A percentile compares a stretch with the other conserved stretches of the same genome.
Conservation (phyloP, 2,113 vertebrate species). For the Brachyhypopomus gauderio region DNA sequence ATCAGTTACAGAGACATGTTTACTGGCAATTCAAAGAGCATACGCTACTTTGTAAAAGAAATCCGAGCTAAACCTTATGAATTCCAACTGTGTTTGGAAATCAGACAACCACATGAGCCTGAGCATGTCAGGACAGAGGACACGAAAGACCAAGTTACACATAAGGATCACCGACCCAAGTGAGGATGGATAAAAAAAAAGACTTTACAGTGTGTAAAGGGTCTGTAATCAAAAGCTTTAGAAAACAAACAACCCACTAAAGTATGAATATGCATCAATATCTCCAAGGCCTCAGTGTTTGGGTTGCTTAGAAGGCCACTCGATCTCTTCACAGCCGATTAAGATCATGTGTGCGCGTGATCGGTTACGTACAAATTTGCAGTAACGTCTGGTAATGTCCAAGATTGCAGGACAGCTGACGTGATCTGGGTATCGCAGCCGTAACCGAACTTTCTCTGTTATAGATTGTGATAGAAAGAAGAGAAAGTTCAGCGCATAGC, state of each 20-base stretch:
- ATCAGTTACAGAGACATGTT: background rate
- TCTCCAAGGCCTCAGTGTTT: background rate
- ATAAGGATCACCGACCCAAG: background rate
- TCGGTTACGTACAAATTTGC: background rate
- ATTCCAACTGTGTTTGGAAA: background rate
- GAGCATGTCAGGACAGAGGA: background rate
- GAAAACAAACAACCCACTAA: slow-evolving; percentile 9
- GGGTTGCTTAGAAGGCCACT: background rate
- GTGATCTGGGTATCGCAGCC: background rate
- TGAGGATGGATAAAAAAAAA: background rate
- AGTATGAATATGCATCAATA: background rate
- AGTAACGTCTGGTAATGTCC: background rate
- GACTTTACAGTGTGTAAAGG: background rate
- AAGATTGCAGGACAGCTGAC: background rate
- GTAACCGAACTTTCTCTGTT: background rate
- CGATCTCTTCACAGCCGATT: background rate
- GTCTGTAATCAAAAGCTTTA: background rate
- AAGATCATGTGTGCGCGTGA: background rate
- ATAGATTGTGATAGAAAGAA: background rate
- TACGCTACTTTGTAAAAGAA: background rate
- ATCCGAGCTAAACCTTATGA: background rate
- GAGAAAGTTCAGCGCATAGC: slow-evolving; percentile 6
- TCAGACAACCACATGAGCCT: background rate
- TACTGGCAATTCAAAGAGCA: background rate
- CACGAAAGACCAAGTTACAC: background rate